A percentile compares a stretch with the other conserved stretches of the same genome.
Evolutionary conservation across 35 echinoderm and acorn worm genomes (phyloP).

Genomic region (Heliocidaris erythrogramma): DNA sequence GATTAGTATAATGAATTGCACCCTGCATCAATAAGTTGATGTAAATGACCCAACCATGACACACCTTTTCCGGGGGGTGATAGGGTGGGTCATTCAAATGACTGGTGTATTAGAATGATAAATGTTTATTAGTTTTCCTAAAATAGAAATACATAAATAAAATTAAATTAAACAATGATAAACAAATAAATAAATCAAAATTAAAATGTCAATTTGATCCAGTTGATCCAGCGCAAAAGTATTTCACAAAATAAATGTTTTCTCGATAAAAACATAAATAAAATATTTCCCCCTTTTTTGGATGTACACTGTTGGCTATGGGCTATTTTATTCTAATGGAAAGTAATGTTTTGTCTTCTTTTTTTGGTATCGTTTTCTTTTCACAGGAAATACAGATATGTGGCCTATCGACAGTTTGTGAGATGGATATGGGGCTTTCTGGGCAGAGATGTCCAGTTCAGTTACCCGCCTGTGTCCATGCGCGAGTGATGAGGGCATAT

Average conservation of each 20-base stretch:
- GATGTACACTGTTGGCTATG: not conserved
- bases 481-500: not conserved
- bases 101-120: not conserved
- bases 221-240: not conserved
- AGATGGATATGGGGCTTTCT: constrained; percentile 70
- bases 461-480: constrained; percentile 57
- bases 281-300: not conserved
- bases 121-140: not conserved
- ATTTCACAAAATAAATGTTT: constrained; percentile 7
- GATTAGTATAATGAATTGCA: too few species aligned
- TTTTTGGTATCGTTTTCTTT: constrained; percentile 22
- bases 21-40: too few species aligned
- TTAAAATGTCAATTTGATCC: not conserved
- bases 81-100: too few species aligned
- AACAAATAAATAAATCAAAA: not conserved
- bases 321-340: not conserved
- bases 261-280: not conserved
- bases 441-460: constrained; percentile 56
- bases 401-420: too few species aligned
- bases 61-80: too few species aligned
- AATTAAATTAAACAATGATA: too few species aligned
- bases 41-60: too few species aligned
- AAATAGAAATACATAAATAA: constrained; percentile 1
- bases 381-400: constrained; percentile 61
- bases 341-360: not conserved